These are phyloP conservation scores for Rhogogaster chlorosoma DNA, from an alignment of 2,888 invertebrate genomes.

Conservation along the genomic window DNA sequence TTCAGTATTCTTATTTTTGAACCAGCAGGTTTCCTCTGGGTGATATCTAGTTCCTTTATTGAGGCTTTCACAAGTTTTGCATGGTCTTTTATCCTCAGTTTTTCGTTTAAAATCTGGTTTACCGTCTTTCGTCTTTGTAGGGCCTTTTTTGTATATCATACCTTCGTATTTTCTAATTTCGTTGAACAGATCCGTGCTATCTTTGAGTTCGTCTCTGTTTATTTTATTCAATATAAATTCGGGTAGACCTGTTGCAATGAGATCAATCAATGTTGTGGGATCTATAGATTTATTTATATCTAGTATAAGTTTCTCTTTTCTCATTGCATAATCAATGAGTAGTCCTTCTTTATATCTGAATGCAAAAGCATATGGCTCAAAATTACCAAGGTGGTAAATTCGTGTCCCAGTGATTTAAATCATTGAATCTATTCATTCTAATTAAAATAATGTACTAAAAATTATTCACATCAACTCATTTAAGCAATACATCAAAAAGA, in stretches of 20 bases:
- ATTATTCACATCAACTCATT: too few relatives aligned
- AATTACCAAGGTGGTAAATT: too few relatives aligned
- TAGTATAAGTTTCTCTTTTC: slow-evolving; percentile 55
- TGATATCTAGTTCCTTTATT: slow-evolving; percentile 53
- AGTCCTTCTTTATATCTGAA: slow-evolving; percentile 56
- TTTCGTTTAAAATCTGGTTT: background rate
- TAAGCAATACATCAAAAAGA: too few relatives aligned
- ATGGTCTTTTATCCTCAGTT: slow-evolving; percentile 44
- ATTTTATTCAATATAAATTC: slow-evolving; percentile 55
- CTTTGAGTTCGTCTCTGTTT: slow-evolving; percentile 51
- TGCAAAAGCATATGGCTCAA: slow-evolving; percentile 52
- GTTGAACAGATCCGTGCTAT: slow-evolving; percentile 22
- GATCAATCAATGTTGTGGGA: slow-evolving; percentile 19
- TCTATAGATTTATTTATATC: slow-evolving; percentile 37
- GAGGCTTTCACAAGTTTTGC: slow-evolving; percentile 42
- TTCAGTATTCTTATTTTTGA: slow-evolving; percentile 50
- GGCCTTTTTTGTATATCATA: background rate
- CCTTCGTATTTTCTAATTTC: slow-evolving; percentile 35
- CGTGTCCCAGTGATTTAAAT: too few relatives aligned
- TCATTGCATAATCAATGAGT: slow-evolving; percentile 58
- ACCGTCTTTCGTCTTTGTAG: background rate
- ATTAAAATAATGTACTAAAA: too few relatives aligned
- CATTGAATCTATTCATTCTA: too few relatives aligned
- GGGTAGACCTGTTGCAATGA: slow-evolving; percentile 53
- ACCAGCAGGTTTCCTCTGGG: slow-evolving; percentile 53